Base-by-base conservation (phyloP, 1,140 invertebrate species). In the Eufriesea mexicana region DNA sequence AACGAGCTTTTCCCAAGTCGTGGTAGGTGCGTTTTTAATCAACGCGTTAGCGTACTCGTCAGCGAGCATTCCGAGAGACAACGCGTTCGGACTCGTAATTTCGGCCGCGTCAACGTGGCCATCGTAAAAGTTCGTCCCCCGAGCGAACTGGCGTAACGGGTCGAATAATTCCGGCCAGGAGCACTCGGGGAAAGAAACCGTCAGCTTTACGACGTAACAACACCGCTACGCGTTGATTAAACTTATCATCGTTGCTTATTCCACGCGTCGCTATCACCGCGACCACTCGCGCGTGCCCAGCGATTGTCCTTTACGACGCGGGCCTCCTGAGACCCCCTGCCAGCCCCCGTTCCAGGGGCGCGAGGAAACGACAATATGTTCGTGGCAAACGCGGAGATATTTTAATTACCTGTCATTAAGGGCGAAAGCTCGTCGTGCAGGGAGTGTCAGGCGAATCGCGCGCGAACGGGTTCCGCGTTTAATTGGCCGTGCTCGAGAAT, bases 401-500 rank as follows among this genome's bases (percentile, higher is more conserved):
- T 55, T 75, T 81, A 81, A 75, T 81, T 66, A 51, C n/a, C n/a
- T 7, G 61, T 55, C 61, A 45, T 81, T 49, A 74, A 55, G 55
- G 20, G 35, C 49, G 35, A 4, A 1, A 12, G 20, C 66, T 16
- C 16, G 35, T 25, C n/a, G 14, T 55, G 18, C 51, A 8, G 7
- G 6, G 35, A 35, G 18, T 45, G 42, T 78, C 77, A 2, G n/a
- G 4, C 45, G 67, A 61, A 51, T 61, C 66, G 67, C 28, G 25
- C 35, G n/a, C 20, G 42, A n/a, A 2, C 42, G 23, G 10, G 20
- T 62, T 64, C 25, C n/a, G 16, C 35, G 57, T 81, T 81, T 81
- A 81, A 81, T 81, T 81, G 79, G 79, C 51, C 71, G 5, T 45
- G 71, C 20, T 54, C 72, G 79, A 76, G 72, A 81, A 81, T 76